A percentile compares a stretch with the other conserved stretches of the same genome.
Conservation (phyloP, 2,888 invertebrate species). For the Xanthostigma xanthostigma region DNA sequence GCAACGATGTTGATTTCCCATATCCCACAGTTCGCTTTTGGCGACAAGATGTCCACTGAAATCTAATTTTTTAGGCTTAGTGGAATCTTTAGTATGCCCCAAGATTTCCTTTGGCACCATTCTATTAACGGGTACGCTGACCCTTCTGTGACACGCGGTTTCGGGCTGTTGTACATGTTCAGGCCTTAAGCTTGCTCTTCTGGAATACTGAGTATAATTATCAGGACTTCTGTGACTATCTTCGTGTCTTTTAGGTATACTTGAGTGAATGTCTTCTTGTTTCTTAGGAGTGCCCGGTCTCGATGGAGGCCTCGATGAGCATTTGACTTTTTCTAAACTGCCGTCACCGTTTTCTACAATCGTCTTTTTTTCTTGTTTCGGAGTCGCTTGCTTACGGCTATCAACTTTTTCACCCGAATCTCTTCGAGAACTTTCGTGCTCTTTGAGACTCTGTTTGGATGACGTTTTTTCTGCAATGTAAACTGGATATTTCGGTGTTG, state of each 20-base stretch:
- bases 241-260: no score
- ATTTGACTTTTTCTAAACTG: not conserved
- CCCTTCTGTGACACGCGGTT: conserved; percentile 18
- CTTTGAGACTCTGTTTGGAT: not conserved
- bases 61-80: conserved; percentile 13
- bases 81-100: conserved; percentile 16
- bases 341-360: not conserved
- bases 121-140: conserved; percentile 20
- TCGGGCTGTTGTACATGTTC: conserved; percentile 1
- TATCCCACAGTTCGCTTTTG: conserved; percentile 31
- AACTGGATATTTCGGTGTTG: not conserved
- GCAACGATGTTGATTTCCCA: conserved; percentile 27
- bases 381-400: not conserved
- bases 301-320: conserved; percentile 6
- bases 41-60: conserved; percentile 28
- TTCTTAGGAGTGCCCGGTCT: conserved; percentile 6
- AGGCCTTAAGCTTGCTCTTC: no score
- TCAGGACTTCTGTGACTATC: no score
- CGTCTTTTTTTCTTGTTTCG: conserved; percentile 2
- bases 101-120: conserved; percentile 25
- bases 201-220: no score
- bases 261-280: conserved; percentile 1
- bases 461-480: not conserved
- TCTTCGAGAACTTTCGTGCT: not conserved
- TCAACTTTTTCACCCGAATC: not conserved